These are phyloP conservation scores for Aptenodytes patagonicus DNA, from an alignment of 2,113 vertebrate genomes.

Conservation along the genomic window DNA sequence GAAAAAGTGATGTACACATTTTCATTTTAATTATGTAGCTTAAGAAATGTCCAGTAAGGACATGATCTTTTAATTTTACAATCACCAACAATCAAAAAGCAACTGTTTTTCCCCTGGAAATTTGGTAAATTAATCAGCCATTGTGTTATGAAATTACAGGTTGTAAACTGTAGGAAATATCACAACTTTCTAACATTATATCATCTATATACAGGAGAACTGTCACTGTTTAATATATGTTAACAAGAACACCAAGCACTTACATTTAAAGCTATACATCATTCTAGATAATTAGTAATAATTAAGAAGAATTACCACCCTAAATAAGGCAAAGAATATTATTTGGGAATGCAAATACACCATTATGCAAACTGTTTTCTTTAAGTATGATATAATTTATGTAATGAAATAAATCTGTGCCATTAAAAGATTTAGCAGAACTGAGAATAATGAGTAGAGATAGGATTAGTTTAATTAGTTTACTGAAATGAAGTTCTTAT, in stretches of 20 bases:
- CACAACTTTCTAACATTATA: neutral
- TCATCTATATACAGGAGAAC: neutral
- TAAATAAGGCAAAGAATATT: conserved; percentile 65
- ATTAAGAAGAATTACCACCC: conserved; percentile 72
- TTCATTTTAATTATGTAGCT: conserved; percentile 12
- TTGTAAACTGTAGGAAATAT: neutral
- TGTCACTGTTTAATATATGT: conserved; percentile 49
- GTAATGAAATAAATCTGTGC: conserved; percentile 77
- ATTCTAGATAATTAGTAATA: conserved; percentile 76
- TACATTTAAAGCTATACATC: conserved; percentile 70
- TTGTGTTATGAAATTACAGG: neutral
- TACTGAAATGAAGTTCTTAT: conserved; percentile 78
- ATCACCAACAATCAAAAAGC: neutral
- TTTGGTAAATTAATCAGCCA: neutral
- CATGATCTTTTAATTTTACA: neutral
- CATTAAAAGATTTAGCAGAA: conserved; percentile 81
- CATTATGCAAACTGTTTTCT: conserved; percentile 64
- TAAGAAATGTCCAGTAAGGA: neutral
- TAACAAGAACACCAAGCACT: conserved; percentile 64
- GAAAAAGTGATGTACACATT: neutral
- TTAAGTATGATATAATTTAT: conserved; percentile 82
- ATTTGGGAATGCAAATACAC: conserved; percentile 29
- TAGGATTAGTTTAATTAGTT: conserved; percentile 85
- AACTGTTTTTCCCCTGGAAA: neutral
- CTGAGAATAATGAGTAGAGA: conserved; percentile 79